Evolutionary conservation across 2,113 vertebrate species (phyloP).

Genomic region (Thryonomys swinderianus): DNA sequence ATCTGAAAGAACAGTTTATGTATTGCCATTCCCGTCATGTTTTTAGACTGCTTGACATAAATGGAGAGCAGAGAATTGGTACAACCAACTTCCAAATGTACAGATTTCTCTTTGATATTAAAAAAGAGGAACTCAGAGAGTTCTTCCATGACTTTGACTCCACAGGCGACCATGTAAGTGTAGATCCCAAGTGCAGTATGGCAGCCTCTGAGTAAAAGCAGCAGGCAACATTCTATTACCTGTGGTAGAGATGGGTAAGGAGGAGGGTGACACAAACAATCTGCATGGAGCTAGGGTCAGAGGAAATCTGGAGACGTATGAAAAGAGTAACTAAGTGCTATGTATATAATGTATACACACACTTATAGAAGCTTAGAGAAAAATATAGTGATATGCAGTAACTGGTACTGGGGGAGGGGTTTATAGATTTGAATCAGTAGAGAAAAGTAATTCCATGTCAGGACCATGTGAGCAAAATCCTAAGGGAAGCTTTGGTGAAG

Average conservation of each 20-base stretch:
- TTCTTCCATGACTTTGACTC: conserved; percentile 79
- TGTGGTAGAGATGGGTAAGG: neutral
- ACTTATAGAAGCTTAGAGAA: neutral
- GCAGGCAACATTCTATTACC: neutral
- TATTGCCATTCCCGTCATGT: conserved; percentile 74
- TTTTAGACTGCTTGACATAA: conserved; percentile 77
- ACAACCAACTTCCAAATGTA: conserved; percentile 56
- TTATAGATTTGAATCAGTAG: neutral
- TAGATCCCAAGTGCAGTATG: neutral
- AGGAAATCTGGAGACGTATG: neutral
- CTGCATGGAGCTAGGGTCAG: neutral
- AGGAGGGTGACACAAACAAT: neutral
- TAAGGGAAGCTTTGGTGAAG: neutral
- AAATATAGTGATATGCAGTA: neutral
- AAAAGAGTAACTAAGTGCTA: neutral
- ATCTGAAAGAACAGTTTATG: conserved; percentile 79
- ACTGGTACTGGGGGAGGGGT: neutral
- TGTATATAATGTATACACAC: neutral
- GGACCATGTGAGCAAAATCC: neutral
- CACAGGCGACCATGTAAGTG: conserved; percentile 77
- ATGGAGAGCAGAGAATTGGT: conserved; percentile 34
- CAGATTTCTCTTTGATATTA: conserved; percentile 84
- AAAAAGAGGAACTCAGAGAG: conserved; percentile 69
- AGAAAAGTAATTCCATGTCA: neutral
- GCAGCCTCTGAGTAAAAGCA: neutral